phyloP scores from a whole-genome alignment of 2,888 invertebrate species.

The Cyaniris semiargus region DNA sequence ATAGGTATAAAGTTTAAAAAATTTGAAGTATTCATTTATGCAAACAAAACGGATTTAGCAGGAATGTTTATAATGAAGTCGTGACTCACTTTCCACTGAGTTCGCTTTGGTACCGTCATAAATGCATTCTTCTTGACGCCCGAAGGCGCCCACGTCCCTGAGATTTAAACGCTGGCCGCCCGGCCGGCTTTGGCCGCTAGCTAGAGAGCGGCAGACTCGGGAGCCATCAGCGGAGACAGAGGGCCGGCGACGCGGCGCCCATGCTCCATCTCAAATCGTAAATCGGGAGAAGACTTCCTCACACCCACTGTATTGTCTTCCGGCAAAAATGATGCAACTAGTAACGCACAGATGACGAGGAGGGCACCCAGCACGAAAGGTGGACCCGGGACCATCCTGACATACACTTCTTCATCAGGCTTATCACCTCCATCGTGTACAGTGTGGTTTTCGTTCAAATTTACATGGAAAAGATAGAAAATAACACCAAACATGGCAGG shows the following conservation, averaged over 20 bases:
- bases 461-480: slow-evolving; percentile 99
- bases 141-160: slow-evolving; percentile 50
- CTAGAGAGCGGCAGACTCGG: slow-evolving; percentile 88
- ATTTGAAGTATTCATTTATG: slow-evolving; percentile 55
- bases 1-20: slow-evolving; percentile 72
- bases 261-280: slow-evolving; percentile 90
- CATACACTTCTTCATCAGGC: slow-evolving; percentile 75
- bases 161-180: slow-evolving; percentile 72
- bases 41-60: slow-evolving; percentile 52
- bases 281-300: slow-evolving; percentile 83
- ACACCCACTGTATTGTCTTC: slow-evolving; percentile 77
- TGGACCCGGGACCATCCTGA: slow-evolving; percentile 95
- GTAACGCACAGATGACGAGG: slow-evolving; percentile 96
- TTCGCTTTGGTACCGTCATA: slow-evolving; percentile 69
- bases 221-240: slow-evolving; percentile 89
- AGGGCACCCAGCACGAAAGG: slow-evolving; percentile 99
- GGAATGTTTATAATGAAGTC: slow-evolving; percentile 59
- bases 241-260: slow-evolving; percentile 88
- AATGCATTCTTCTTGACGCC: slow-evolving; percentile 56
- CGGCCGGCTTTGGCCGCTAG: slow-evolving; percentile 65
- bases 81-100: slow-evolving; percentile 59
- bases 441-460: slow-evolving; percentile 89
- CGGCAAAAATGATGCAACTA: slow-evolving; percentile 94
- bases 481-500: slow-evolving; percentile 99
- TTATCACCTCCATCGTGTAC: slow-evolving; percentile 47